Percentiles rank a stretch among this genome's conserved stretches.
Conservation (phyloP, 2,113 vertebrate genomes). For the Tachysurus vachellii region DNA sequence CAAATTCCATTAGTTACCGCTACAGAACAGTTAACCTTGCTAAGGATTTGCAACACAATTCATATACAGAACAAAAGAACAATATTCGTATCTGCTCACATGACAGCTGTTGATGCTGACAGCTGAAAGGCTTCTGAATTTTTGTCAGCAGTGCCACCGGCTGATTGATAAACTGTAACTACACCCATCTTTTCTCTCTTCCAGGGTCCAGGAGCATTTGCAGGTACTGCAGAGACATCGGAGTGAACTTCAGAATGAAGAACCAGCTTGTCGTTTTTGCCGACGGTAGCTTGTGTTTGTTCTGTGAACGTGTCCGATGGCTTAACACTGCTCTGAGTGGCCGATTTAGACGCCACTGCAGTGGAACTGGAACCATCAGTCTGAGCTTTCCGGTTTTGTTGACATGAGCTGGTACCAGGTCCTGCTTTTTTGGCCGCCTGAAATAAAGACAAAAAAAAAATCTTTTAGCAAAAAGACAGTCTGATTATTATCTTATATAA, state of each 20-base stretch:
- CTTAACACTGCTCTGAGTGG: slow-evolving; percentile 62
- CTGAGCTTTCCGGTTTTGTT: slow-evolving; percentile 39
- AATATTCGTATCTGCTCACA: slow-evolving; percentile 32
- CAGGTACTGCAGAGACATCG: background rate
- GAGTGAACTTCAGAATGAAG: slow-evolving; percentile 15
- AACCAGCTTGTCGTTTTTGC: background rate
- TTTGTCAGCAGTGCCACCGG: background rate
- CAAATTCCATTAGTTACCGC: background rate
- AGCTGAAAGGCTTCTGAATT: background rate
- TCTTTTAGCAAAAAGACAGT: background rate
- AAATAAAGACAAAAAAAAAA: background rate
- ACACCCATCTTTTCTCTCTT: background rate
- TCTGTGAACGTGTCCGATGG: background rate
- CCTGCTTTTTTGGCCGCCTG: slow-evolving; percentile 61
- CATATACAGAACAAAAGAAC: no score
- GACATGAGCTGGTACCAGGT: slow-evolving; percentile 13
- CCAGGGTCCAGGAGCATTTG: background rate
- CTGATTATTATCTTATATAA: background rate
- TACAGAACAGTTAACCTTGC: background rate
- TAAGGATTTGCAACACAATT: background rate
- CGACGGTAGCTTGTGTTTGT: background rate
- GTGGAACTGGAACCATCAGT: slow-evolving; percentile 23
- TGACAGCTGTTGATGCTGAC: slow-evolving; percentile 25
- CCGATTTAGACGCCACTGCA: slow-evolving; percentile 70
- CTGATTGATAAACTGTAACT: background rate